phyloP scores from a whole-genome alignment of 2,888 invertebrate genomes.

The Flexamia atlantica region DNA sequence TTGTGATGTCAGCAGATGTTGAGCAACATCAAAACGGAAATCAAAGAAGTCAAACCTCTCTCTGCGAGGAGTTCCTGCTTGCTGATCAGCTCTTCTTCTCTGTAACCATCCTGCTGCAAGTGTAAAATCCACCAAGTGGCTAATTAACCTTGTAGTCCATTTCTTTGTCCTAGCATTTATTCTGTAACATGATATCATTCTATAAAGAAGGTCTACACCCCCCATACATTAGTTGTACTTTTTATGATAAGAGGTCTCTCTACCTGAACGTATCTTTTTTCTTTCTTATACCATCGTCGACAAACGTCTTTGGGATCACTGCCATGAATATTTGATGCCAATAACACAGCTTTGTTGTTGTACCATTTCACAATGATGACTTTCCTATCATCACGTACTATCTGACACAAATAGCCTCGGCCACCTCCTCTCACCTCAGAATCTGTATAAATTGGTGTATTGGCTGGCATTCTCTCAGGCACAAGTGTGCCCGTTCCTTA shows the following conservation, averaged over 20 bases:
- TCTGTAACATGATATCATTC: constrained; percentile 53
- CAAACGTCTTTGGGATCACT: constrained; percentile 21
- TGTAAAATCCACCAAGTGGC: constrained; percentile 37
- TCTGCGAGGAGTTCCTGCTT: background rate
- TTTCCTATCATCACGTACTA: constrained; percentile 49
- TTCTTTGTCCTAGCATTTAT: constrained; percentile 47
- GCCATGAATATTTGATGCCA: constrained; percentile 53
- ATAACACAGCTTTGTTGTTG: constrained; percentile 29
- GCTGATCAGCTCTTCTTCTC: background rate
- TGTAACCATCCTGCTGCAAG: constrained; percentile 35
- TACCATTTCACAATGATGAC: constrained; percentile 46
- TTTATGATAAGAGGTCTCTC: constrained; percentile 33
- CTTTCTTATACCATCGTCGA: background rate
- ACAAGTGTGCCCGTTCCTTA: constrained; percentile 26
- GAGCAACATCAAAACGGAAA: background rate
- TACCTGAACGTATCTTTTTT: constrained; percentile 24
- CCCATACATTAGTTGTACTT: constrained; percentile 54
- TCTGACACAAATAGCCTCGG: constrained; percentile 15
- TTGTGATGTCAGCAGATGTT: background rate
- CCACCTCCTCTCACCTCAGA: constrained; percentile 28
- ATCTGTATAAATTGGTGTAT: constrained; percentile 1
- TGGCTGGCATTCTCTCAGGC: background rate
- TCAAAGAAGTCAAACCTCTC: constrained; percentile 13
- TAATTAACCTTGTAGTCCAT: constrained; percentile 48
- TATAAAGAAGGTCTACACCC: constrained; percentile 51